Evolutionary conservation across 2,888 invertebrate genomes (phyloP).

Genomic region (Suillia variegata): DNA sequence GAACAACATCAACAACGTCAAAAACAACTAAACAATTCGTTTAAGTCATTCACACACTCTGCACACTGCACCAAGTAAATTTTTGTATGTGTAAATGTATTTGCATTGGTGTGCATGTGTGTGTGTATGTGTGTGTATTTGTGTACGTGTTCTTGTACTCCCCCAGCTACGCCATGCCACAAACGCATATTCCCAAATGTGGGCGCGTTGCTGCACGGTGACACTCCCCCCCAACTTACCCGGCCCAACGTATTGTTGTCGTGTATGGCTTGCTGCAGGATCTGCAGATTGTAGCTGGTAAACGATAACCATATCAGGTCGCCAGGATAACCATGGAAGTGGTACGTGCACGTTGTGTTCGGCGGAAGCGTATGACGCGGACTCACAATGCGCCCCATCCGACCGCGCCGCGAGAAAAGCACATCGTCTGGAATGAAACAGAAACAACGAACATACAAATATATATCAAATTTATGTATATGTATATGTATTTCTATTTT

Average conservation of each 20-base stretch:
- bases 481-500: neutral
- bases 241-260: constrained; percentile 63
- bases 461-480: neutral
- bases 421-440: constrained; percentile 58
- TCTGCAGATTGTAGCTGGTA: constrained; percentile 81
- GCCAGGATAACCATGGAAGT: constrained; percentile 77
- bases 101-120: too few species aligned
- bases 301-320: constrained; percentile 89
- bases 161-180: too few species aligned
- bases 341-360: constrained; percentile 85
- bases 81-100: neutral
- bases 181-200: neutral
- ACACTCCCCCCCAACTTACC: constrained; percentile 48
- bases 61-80: neutral
- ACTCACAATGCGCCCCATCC: constrained; percentile 76
- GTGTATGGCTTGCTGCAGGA: constrained; percentile 68
- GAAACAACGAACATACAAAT: constrained; percentile 19
- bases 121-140: too few species aligned
- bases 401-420: constrained; percentile 66
- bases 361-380: constrained; percentile 85
- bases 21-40: neutral
- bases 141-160: too few species aligned
- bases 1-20: neutral
- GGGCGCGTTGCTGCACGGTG: too few species aligned
- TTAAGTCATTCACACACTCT: constrained; percentile 12